A percentile compares a stretch with the other conserved stretches of the same genome.
Conservation (phyloP, 2,113 vertebrate genomes). For the Gasterosteus aculeatus region DNA sequence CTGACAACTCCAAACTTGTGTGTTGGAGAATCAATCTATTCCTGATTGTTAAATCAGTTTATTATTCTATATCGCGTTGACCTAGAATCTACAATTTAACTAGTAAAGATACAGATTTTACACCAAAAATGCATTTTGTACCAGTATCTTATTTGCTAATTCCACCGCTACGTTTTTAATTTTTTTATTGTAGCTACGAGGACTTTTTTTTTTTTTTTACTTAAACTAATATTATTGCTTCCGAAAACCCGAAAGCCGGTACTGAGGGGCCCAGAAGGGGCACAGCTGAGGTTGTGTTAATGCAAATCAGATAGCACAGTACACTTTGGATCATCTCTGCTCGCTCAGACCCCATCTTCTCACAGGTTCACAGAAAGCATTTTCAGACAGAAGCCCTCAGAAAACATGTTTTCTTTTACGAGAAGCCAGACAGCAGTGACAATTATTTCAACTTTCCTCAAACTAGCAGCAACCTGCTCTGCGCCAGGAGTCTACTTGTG, state of each 20-base stretch:
- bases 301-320: constrained; percentile 30
- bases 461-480: neutral
- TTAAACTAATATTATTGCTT: neutral
- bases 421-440: constrained; percentile 13
- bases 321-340: constrained; percentile 9
- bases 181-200: neutral
- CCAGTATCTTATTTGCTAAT: neutral
- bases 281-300: constrained; percentile 29
- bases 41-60: neutral
- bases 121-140: neutral
- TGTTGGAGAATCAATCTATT: neutral
- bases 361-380: constrained; percentile 24
- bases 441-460: constrained; percentile 23
- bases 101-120: neutral
- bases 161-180: too few species aligned
- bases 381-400: constrained; percentile 19
- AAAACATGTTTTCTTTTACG: constrained; percentile 11
- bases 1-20: neutral
- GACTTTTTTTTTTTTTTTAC: neutral
- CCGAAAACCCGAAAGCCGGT: neutral
- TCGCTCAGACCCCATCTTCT: constrained; percentile 34
- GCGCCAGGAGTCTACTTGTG: neutral
- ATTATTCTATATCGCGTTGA: neutral
- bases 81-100: neutral
- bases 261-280: constrained; percentile 10